A percentile compares a stretch with the other conserved stretches of the same genome.
These are phyloP conservation scores for Aphis craccivora DNA, from an alignment of 1,140 invertebrate species.

Conservation along the genomic window DNA sequence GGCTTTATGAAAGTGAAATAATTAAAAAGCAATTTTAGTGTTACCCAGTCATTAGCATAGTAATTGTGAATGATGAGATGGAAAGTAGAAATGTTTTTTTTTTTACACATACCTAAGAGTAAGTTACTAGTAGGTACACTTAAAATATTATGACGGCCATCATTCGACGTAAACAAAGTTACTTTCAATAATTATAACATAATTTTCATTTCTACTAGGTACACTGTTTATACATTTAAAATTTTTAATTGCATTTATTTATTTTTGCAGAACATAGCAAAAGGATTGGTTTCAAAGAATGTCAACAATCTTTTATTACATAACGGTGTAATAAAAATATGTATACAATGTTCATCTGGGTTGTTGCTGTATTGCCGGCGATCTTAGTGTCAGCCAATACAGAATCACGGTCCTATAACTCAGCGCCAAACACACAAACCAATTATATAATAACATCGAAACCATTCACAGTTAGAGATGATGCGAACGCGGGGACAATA, in stretches of 20 bases:
- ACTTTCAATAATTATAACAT: not conserved
- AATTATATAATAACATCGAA: slow-evolving; percentile 52
- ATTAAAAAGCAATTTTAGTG: not conserved
- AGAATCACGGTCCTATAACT: slow-evolving; percentile 26
- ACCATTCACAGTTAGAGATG: slow-evolving; percentile 39
- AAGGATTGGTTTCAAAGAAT: slow-evolving; percentile 46
- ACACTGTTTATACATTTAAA: not conserved
- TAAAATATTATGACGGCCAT: not conserved
- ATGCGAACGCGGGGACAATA: slow-evolving; percentile 35
- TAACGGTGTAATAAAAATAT: not conserved
- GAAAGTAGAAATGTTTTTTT: not conserved
- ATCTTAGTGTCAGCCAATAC: slow-evolving; percentile 19
- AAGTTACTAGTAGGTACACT: not conserved
- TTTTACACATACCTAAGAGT: not conserved
- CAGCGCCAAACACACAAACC: slow-evolving; percentile 5
- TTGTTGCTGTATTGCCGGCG: slow-evolving; percentile 2
- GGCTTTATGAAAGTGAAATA: slow-evolving; percentile 23
- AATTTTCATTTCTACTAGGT: not conserved
- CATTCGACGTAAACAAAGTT: not conserved
- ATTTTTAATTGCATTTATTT: not conserved
- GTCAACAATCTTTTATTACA: slow-evolving; percentile 11
- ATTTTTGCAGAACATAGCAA: not conserved
- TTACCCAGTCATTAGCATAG: not conserved
- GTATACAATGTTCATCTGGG: slow-evolving; percentile 8
- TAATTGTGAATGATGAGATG: slow-evolving; percentile 8